Evolutionary conservation across 2,888 invertebrate species (phyloP), one percentile per base, ranked within the genome.

Genomic region (Leptopilina drosophilae): DNA sequence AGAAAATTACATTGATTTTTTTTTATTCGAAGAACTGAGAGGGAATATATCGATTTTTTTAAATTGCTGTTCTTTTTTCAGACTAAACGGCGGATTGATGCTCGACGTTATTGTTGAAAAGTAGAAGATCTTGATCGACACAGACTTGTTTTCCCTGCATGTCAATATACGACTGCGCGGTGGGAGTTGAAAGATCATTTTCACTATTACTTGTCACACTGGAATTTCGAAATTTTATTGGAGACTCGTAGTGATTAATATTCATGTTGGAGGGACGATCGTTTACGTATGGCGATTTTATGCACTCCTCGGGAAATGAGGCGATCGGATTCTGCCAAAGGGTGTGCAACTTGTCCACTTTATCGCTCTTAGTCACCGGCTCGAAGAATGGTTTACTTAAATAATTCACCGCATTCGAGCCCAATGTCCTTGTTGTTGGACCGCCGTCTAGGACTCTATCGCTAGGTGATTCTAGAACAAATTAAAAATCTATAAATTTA

Each of bases 321-420:
- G 86, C 85, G 64, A 87, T 79, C 0, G 90, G 86, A 77, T 89
- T 86, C 33, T 89, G 89, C 90, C 90, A 90, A 12, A 91, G 85
- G 0, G 88, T 87, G 15, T 89, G 89, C 7, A 91, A 81, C 78
- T 91, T 91, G 80, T 91, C 88, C 12, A 91, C 87, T 59, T 91
- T 90, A 81, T 91, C 91, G 82, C 88, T 89, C 66, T 91, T 91
- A 14, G 85, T 87, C 8, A 91, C 87, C 1, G 87, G 83, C 59
- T 91, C 90, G 62, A 87, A 82, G 0, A 87, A 87, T 3, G 90
- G 89, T 77, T 88, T 90, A 69, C 88, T 87, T 66, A 91, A 83
- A 69, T 91, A 91, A 81, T 91, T 91, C n/a, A 89, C 89, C 2
- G 88, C 88, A 76, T 90, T 87, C n/a, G 87, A 90, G 15, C 81